Evolutionary conservation across 1,140 invertebrate species (phyloP).

Genomic region (Drosophila murphyi): DNA sequence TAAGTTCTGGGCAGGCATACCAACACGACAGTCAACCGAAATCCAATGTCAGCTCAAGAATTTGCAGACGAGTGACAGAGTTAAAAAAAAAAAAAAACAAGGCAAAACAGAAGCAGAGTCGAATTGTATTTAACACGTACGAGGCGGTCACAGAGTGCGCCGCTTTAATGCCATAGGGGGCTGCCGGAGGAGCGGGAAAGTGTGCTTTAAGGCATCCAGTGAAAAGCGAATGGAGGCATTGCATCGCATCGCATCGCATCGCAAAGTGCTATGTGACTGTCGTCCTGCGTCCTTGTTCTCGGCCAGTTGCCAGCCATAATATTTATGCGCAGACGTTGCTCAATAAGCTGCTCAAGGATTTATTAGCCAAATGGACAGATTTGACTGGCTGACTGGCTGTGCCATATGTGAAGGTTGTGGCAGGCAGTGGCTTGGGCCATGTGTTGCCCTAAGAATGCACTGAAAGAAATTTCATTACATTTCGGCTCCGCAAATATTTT

Average conservation of each 20-base stretch:
- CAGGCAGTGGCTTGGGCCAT: conserved; percentile 17
- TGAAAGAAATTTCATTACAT: conserved; percentile 20
- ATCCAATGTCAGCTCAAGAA: conserved; percentile 78
- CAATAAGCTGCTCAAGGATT: conserved; percentile 84
- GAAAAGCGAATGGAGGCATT: conserved; percentile 60
- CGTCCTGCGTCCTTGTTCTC: conserved; percentile 25
- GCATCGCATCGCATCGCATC: background rate
- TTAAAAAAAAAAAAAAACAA: background rate
- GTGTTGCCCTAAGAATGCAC: conserved; percentile 20
- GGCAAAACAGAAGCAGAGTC: conserved; percentile 11
- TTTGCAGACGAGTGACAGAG: conserved; percentile 23
- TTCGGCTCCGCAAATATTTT: background rate
- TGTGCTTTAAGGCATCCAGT: conserved; percentile 49
- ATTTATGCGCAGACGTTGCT: conserved; percentile 82
- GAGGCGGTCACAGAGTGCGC: conserved; percentile 39
- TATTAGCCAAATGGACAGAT: conserved; percentile 83
- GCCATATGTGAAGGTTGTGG: conserved; percentile 65
- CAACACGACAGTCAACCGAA: conserved; percentile 69
- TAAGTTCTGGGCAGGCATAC: conserved; percentile 51
- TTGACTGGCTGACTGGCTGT: conserved; percentile 69
- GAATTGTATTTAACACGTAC: conserved; percentile 71
- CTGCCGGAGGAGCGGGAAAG: no score
- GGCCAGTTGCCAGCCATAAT: conserved; percentile 66
- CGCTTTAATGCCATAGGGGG: conserved; percentile 25
- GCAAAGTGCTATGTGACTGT: conserved; percentile 12